Conservation (phyloP, 2,797 vertebrate genomes). For the Simalia tracyae region DNA sequence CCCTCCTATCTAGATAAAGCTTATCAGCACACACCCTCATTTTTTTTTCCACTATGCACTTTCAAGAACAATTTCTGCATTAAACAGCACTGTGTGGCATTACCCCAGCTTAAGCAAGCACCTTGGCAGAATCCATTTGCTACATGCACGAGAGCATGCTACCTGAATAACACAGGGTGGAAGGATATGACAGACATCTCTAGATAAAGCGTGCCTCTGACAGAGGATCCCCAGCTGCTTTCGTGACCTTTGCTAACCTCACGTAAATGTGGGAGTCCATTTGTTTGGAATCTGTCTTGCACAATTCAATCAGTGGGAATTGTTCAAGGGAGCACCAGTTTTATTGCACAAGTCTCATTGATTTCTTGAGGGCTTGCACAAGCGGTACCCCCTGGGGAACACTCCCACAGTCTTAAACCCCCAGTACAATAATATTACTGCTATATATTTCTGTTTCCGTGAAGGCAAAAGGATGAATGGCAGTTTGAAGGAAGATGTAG, state of each 20-base stretch:
- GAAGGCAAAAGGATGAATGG: slow-evolving; percentile 28
- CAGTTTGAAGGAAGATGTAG: slow-evolving; percentile 49
- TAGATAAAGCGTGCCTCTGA: slow-evolving; percentile 1
- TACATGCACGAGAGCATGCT: slow-evolving; percentile 49
- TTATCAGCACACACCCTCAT: slow-evolving; percentile 20
- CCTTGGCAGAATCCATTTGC: slow-evolving; percentile 34
- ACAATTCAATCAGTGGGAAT: background rate
- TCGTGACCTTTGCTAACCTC: slow-evolving; percentile 23
- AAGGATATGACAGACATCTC: slow-evolving; percentile 12
- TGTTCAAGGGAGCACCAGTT: background rate
- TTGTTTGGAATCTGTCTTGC: background rate
- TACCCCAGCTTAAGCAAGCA: slow-evolving; percentile 30
- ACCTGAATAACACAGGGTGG: slow-evolving; percentile 53
- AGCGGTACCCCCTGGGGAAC: background rate
- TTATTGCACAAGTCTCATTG: background rate
- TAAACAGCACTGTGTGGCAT: slow-evolving; percentile 52
- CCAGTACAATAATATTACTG: background rate
- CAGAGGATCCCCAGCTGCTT: slow-evolving; percentile 36
- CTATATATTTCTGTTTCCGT: background rate
- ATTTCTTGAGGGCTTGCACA: background rate
- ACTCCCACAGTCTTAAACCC: background rate
- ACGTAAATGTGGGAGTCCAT: background rate
- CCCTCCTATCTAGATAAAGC: slow-evolving; percentile 53
- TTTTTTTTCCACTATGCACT: slow-evolving; percentile 25
- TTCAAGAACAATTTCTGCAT: slow-evolving; percentile 48